Evolutionary conservation across 2,113 vertebrate species (phyloP).

Genomic region (Xyrauchen texanus): DNA sequence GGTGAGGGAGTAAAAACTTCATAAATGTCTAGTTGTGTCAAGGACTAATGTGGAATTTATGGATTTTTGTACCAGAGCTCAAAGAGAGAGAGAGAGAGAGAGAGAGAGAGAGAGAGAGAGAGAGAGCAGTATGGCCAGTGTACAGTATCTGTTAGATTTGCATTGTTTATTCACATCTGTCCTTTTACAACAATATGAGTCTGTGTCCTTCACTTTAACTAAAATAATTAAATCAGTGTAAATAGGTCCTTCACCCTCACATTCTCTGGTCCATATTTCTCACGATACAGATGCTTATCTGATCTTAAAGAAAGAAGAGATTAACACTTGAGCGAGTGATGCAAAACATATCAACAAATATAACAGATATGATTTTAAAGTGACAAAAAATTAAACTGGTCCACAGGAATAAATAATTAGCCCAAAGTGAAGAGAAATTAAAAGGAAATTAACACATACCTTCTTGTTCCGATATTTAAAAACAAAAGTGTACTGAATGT

Average conservation of each 20-base stretch:
- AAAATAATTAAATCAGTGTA: background rate
- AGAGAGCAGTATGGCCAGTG: no score
- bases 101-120: no score
- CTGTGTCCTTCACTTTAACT: background rate
- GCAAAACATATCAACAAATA: no score
- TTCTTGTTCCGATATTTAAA: background rate
- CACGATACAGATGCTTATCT: background rate
- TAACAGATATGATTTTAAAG: no score
- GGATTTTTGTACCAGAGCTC: no score
- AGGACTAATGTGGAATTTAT: no score
- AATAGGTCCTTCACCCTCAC: background rate
- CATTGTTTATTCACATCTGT: background rate
- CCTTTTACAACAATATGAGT: background rate
- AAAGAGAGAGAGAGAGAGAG: no score
- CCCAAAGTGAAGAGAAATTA: background rate
- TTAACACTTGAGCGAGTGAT: background rate
- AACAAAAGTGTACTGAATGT: no score
- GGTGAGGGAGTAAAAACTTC: no score
- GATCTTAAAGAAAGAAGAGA: background rate
- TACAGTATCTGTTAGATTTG: background rate
- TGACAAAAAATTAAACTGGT: background rate
- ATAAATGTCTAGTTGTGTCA: no score
- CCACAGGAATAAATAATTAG: background rate
- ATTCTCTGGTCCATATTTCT: background rate
- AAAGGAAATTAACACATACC: background rate